Evolutionary conservation across 64 coral and sea anemone genomes (phyloP).

Genomic region (Actinia tenebrosa): DNA sequence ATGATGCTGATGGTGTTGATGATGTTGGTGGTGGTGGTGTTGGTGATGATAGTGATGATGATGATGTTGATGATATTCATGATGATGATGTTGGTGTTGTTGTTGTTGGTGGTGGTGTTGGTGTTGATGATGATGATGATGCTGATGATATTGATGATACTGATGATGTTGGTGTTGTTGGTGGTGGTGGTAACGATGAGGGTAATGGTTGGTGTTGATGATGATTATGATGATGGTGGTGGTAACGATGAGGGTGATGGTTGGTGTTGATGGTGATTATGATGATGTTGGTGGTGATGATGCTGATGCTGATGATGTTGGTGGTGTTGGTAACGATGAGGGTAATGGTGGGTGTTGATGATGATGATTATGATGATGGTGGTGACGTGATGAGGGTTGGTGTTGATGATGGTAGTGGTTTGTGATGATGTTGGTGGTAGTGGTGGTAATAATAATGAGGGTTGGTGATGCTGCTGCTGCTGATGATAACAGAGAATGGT

Average conservation of each 20-base stretch:
- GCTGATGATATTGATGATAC: neutral
- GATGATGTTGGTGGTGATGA: neutral
- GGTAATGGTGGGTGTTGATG: neutral
- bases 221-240: neutral
- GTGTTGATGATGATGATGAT: neutral
- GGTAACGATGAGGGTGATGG: neutral
- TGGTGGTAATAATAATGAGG: neutral
- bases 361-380: neutral
- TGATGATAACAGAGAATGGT: too few species aligned
- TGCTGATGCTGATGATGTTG: neutral
- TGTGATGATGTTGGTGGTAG: neutral
- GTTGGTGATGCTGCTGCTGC: neutral
- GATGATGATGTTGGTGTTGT: neutral
- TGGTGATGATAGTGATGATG: neutral
- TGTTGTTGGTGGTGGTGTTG: neutral
- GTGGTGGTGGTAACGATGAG: neutral
- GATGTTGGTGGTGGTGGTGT: neutral
- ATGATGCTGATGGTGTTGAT: too few species aligned
- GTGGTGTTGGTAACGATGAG: neutral
- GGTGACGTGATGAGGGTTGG: neutral
- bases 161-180: neutral
- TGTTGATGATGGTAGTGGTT: neutral
- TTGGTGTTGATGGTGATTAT: neutral
- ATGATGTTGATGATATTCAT: neutral
- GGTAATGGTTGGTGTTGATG: neutral